A percentile compares a stretch with the other conserved stretches of the same genome.
Evolutionary conservation across 2,888 invertebrate species (phyloP).

Genomic region (Falcaria lacertinaria): DNA sequence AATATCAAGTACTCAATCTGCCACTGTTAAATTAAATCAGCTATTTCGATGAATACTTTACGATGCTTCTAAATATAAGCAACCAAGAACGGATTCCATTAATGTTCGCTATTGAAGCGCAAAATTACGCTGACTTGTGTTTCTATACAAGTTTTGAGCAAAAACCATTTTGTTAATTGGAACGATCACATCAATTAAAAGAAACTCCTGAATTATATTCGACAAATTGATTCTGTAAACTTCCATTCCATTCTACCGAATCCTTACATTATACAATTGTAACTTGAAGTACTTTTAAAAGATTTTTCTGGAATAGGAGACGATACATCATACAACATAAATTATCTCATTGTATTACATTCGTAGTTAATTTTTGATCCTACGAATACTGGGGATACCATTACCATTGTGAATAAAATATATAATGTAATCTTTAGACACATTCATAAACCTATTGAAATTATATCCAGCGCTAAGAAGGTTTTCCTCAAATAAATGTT

Average conservation of each 20-base stretch:
- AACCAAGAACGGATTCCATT: constrained; percentile 8
- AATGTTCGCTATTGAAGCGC: constrained; percentile 14
- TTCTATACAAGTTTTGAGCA: neutral
- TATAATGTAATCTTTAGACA: too few species aligned
- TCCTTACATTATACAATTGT: too few species aligned
- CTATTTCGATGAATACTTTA: neutral
- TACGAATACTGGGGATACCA: too few species aligned
- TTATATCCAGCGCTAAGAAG: neutral
- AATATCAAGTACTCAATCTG: neutral
- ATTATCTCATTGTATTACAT: too few species aligned
- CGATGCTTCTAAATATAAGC: constrained; percentile 1
- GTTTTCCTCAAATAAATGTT: neutral
- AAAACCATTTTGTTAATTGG: neutral
- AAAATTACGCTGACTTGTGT: constrained; percentile 13
- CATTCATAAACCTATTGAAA: neutral
- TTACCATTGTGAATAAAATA: too few species aligned
- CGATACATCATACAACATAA: too few species aligned
- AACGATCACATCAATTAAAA: neutral
- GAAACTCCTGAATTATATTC: too few species aligned
- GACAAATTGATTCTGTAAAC: too few species aligned
- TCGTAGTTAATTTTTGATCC: too few species aligned
- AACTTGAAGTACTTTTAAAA: too few species aligned
- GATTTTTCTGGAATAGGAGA: too few species aligned
- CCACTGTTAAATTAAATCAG: neutral
- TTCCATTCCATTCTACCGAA: too few species aligned